Conservation (phyloP, 2,113 vertebrate genomes). For the Bombycilla garrulus region DNA sequence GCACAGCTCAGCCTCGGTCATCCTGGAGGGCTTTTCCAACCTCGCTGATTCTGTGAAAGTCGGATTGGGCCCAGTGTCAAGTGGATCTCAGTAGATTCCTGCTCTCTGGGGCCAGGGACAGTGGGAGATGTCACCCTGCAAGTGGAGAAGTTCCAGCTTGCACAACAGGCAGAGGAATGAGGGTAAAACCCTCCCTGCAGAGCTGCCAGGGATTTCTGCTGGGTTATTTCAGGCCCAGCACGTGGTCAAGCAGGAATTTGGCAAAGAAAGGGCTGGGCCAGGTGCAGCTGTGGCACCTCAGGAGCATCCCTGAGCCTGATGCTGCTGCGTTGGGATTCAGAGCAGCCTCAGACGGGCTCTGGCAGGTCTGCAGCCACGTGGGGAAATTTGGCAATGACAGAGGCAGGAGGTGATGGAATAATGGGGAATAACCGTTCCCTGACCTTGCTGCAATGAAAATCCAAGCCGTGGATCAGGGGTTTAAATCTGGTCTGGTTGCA, state of each 20-base stretch:
- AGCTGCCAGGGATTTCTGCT: background rate
- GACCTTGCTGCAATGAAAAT: background rate
- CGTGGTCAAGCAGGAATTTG: background rate
- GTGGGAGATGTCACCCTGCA: background rate
- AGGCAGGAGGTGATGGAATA: background rate
- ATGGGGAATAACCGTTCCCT: background rate
- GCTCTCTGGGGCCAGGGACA: background rate
- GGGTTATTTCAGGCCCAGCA: background rate
- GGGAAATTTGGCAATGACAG: background rate
- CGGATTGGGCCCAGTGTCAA: rapidly evolving
- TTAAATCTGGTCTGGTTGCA: background rate
- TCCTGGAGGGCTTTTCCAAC: background rate
- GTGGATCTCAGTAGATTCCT: background rate
- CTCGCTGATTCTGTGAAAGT: background rate
- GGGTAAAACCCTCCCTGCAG: background rate
- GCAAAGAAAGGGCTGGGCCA: background rate
- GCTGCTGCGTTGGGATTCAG: background rate
- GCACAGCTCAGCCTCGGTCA: background rate
- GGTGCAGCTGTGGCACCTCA: background rate
- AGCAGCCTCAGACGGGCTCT: rapidly evolving
- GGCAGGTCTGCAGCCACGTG: background rate
- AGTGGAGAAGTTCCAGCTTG: background rate
- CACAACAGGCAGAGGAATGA: background rate
- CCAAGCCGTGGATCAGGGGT: background rate
- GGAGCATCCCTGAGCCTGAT: background rate